Base-by-base conservation (phyloP, 2,797 vertebrate genomes). In the Bufotes viridis region DNA sequence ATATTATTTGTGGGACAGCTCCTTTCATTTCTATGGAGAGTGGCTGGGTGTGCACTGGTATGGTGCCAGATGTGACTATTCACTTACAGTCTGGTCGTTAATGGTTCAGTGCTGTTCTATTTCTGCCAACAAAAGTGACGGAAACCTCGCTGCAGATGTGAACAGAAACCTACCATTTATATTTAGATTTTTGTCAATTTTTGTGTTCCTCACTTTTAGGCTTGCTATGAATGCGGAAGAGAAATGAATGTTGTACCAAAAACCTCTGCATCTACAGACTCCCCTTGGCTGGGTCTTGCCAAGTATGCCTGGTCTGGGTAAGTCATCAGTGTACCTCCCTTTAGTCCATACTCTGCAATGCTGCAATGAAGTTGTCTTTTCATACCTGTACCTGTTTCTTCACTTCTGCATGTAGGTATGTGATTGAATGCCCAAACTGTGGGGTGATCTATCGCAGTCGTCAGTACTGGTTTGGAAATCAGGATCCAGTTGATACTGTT, bases 271-370 rank as follows among this genome's bases (percentile, higher is more conserved):
- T 99, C 98, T 24, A 98, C 98, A 0, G 98, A 99, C 93, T 99
- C 98, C 5, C 98, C 98, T 72, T 99, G 98, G 98, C 96, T 99
- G 91, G 98, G 98, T 72, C 96, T 99, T 90, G 98, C 98, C 89
- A 98, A 98, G 90, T 99, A 99, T 0, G 98, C 98, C 78, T 99
- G 98, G 98, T 99, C 98, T 61, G 98, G 98, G 98, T 99, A 93
- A 98, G 98, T 49, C 42, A 2, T 74, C 14, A n/a, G 8, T 58
- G 3, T 51, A 29, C 42, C 13, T 79, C 7, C 14, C 29, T 42
- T 53, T 20, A 26, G 2, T 24, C 0, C 5, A 15, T n/a, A 22
- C 42, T 18, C 7, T 53, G 2, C 20, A 7, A 55, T 55, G 1
- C 2, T 17, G 51, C 42, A 0, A 20, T 60, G 17, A 2, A 55